These are phyloP conservation scores for Lasioglossum marginatum DNA, from an alignment of 2,888 invertebrate species.

Conservation along the genomic window DNA sequence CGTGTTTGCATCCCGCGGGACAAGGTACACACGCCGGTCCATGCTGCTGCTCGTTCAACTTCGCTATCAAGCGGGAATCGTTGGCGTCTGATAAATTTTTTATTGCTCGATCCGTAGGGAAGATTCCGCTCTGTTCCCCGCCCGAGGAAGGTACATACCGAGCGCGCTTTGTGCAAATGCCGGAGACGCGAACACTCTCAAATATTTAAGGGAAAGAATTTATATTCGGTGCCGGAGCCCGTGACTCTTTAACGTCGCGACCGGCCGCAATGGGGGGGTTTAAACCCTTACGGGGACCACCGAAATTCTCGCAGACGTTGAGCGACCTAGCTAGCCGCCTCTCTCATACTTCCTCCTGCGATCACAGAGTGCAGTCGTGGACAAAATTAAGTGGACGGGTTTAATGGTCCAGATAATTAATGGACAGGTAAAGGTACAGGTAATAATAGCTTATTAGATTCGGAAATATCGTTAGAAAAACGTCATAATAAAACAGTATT, in stretches of 20 bases:
- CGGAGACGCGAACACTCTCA: slow-evolving; percentile 36
- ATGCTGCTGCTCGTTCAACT: slow-evolving; percentile 6
- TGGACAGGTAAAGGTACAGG: no score
- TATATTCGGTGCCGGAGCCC: not conserved
- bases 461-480: no score
- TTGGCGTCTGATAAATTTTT: slow-evolving; percentile 52
- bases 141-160: not conserved
- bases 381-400: no score
- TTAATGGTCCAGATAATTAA: no score
- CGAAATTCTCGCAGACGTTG: no score
- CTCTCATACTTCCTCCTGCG: not conserved
- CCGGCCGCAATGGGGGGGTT: not conserved
- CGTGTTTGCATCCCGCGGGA: slow-evolving; percentile 32
- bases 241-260: not conserved
- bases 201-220: slow-evolving; percentile 68
- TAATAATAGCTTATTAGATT: no score
- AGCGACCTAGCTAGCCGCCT: not conserved
- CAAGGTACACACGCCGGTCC: slow-evolving; percentile 12
- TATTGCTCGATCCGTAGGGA: slow-evolving; percentile 12
- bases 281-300: no score
- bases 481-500: no score
- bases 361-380: no score
- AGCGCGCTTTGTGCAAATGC: slow-evolving; percentile 31
- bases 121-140: not conserved
- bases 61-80: slow-evolving; percentile 26